Conservation (phyloP, 1,140 invertebrate genomes). For the Hypothenemus hampei region DNA sequence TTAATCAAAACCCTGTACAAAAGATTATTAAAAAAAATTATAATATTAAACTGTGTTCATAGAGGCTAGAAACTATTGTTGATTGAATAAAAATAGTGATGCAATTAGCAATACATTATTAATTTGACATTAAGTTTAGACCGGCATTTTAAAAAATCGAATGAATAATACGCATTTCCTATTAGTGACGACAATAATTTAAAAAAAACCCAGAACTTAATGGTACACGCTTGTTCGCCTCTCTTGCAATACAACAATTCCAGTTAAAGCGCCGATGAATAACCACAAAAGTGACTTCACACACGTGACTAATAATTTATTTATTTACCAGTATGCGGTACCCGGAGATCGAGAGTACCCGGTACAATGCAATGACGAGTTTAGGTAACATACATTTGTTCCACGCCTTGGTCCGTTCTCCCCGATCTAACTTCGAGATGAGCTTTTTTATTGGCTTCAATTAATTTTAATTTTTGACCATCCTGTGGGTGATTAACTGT, state of each 20-base stretch:
- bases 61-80: too few species aligned
- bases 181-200: too few species aligned
- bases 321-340: slow-evolving; percentile 5
- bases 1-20: too few species aligned
- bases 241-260: not conserved
- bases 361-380: slow-evolving; percentile 4
- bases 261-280: slow-evolving; percentile 6
- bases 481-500: slow-evolving; percentile 37
- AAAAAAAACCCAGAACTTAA: too few species aligned
- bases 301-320: slow-evolving; percentile 13
- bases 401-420: not conserved
- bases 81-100: too few species aligned
- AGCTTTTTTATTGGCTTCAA: slow-evolving; percentile 35
- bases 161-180: too few species aligned
- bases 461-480: slow-evolving; percentile 44
- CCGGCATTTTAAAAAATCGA: too few species aligned
- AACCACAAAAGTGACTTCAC: slow-evolving; percentile 13
- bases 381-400: not conserved
- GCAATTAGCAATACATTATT: too few species aligned
- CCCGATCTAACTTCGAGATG: not conserved
- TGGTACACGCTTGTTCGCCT: too few species aligned
- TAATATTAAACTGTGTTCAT: too few species aligned
- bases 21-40: too few species aligned
- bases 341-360: not conserved
- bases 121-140: too few species aligned